These are phyloP conservation scores for Poeciliopsis infans DNA, from an alignment of 2,797 vertebrate genomes.

Conservation along the genomic window DNA sequence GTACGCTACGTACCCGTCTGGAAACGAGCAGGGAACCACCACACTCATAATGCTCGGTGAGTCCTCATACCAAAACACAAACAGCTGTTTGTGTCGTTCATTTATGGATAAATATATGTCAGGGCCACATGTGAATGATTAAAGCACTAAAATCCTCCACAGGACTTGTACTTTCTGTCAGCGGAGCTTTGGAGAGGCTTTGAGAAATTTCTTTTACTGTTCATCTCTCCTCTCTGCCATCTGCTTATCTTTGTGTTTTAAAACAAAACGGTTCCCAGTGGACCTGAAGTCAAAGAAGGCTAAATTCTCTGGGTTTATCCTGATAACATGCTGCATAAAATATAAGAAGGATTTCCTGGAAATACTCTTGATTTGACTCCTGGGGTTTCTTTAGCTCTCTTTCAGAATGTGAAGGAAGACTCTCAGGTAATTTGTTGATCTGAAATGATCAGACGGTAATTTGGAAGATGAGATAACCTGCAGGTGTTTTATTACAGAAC, in stretches of 20 bases:
- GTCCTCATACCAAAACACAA: conserved; percentile 17
- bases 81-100: not conserved
- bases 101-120: not conserved
- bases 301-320: conserved; percentile 36
- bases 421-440: conserved; percentile 2
- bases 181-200: conserved; percentile 20
- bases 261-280: conserved; percentile 31
- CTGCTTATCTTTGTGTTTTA: conserved; percentile 55
- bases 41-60: conserved; percentile 85
- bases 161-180: conserved; percentile 1
- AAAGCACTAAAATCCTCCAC: conserved; percentile 8
- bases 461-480: not conserved
- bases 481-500: not conserved
- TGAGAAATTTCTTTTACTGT: conserved; percentile 27
- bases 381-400: not conserved
- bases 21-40: conserved; percentile 84
- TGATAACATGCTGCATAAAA: conserved; percentile 21
- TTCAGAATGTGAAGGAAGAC: not conserved
- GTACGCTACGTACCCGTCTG: conserved; percentile 87
- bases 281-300: conserved; percentile 29
- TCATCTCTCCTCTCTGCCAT: conserved; percentile 49
- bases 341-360: not conserved
- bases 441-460: not conserved
- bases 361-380: conserved; percentile 8
- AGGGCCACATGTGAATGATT: not conserved